These are phyloP conservation scores for Synergus itoensis DNA, from an alignment of 2,888 invertebrate species.

Conservation along the genomic window DNA sequence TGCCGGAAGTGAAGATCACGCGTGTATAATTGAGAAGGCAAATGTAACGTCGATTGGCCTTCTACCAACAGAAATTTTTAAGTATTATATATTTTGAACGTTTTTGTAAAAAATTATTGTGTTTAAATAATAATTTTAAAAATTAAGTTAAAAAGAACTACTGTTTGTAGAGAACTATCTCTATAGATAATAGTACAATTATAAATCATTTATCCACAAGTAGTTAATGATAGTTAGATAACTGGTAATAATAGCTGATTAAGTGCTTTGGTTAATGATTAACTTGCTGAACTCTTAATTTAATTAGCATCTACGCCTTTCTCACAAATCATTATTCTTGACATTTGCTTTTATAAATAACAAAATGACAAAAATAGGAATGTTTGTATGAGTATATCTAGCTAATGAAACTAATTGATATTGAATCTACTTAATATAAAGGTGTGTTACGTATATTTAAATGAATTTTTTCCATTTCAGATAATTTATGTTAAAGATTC, in stretches of 20 bases:
- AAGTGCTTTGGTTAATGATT: background rate
- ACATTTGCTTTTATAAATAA: background rate
- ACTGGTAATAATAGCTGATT: background rate
- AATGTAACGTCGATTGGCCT: too few species aligned
- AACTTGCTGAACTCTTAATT: background rate
- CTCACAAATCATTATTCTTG: background rate
- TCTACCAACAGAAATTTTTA: too few species aligned
- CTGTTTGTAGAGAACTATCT: background rate
- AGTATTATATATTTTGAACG: too few species aligned
- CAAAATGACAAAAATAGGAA: background rate
- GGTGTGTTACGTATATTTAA: background rate
- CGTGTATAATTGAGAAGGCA: too few species aligned
- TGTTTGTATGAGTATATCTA: background rate
- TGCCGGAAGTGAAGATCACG: too few species aligned
- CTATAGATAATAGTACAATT: background rate
- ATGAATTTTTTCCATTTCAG: background rate
- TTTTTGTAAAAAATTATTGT: too few species aligned
- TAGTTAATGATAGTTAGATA: background rate
- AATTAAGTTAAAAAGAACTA: background rate
- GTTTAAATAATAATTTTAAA: background rate
- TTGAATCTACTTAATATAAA: background rate
- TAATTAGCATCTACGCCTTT: background rate
- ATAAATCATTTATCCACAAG: slow-evolving; percentile 2
- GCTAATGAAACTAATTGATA: background rate
- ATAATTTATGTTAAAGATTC: background rate